Evolutionary conservation across 2,113 vertebrate genomes (phyloP).

Genomic region (Dromaius novaehollandiae): DNA sequence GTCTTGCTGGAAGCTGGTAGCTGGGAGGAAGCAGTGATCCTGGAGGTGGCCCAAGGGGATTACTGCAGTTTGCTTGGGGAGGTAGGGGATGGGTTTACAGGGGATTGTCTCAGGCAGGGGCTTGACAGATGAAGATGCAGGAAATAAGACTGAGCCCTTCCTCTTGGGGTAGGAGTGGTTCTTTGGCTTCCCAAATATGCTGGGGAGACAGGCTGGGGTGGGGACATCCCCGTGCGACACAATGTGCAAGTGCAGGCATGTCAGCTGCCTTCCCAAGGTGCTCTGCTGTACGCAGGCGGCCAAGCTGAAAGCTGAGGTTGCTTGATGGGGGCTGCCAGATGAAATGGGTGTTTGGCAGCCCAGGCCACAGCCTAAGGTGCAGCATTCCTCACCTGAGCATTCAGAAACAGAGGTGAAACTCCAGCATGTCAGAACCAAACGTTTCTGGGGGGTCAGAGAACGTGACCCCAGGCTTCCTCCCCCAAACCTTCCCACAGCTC

Average conservation of each 20-base stretch:
- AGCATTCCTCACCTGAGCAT: neutral
- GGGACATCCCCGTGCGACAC: neutral
- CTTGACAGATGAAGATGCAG: neutral
- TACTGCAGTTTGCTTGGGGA: neutral
- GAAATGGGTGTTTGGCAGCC: neutral
- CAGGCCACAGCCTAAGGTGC: neutral
- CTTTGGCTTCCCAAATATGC: neutral
- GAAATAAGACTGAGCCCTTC: neutral
- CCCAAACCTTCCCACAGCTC: neutral
- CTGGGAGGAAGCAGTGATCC: neutral
- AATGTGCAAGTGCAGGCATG: neutral
- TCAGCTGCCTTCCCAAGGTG: neutral
- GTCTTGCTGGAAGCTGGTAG: neutral
- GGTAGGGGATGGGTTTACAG: neutral
- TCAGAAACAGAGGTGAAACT: neutral
- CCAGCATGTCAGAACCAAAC: neutral
- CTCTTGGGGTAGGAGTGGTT: neutral
- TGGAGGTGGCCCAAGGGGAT: neutral
- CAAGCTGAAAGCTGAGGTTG: neutral
- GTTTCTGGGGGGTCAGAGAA: neutral
- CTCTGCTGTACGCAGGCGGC: neutral
- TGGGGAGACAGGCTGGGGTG: neutral
- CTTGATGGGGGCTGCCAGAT: neutral
- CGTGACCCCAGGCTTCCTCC: neutral
- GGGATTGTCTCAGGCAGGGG: neutral